Conservation (phyloP, 2,113 vertebrate genomes). For the Chionis minor region DNA sequence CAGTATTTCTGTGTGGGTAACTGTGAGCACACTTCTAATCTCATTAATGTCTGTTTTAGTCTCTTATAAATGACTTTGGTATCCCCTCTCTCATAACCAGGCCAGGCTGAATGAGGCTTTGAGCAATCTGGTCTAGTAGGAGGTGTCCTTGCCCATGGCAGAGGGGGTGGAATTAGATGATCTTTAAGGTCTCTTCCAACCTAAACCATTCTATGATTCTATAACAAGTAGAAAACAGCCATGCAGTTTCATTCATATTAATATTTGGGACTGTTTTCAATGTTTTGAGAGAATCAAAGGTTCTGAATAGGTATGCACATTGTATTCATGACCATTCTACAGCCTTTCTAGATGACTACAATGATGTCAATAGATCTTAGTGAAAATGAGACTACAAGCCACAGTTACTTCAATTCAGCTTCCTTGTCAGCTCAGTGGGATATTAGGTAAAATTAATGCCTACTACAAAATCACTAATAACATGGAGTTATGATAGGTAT, state of each 20-base stretch:
- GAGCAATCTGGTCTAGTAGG: too few relatives aligned
- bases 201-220: too few relatives aligned
- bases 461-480: not conserved
- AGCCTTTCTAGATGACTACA: not conserved
- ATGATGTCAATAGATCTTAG: not conserved
- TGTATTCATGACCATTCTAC: not conserved
- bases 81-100: not conserved
- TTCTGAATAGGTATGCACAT: not conserved
- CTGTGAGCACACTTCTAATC: not conserved
- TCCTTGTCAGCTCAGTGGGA: not conserved
- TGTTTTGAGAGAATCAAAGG: not conserved
- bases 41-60: not conserved
- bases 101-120: too few relatives aligned
- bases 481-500: not conserved
- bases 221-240: not conserved
- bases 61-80: not conserved
- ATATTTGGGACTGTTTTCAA: not conserved
- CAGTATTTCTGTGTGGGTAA: not conserved
- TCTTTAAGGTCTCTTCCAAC: too few relatives aligned
- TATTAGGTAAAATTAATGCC: constrained; percentile 10
- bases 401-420: not conserved
- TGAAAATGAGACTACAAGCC: not conserved
- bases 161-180: too few relatives aligned
- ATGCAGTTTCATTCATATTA: not conserved
- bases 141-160: too few relatives aligned